Percentiles rank a stretch among this genome's conserved stretches.
Conservation (phyloP, 2,888 invertebrate genomes). For the Cheilosia impressa region DNA sequence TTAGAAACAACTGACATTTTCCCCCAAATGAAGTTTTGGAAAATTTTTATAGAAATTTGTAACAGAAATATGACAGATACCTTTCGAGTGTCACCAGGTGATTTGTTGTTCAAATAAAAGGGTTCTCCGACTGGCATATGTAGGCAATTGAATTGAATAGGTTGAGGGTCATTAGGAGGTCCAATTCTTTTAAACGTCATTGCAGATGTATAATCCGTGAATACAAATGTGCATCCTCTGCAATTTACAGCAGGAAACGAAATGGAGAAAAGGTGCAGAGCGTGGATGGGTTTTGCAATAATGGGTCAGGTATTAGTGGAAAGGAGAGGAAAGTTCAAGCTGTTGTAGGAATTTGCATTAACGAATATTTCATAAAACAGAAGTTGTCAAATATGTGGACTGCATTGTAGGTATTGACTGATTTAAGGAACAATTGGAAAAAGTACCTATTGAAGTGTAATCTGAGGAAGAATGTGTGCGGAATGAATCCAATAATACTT, state of each 20-base stretch:
- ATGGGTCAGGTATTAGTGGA: neutral
- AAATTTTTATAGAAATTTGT: conserved; percentile 18
- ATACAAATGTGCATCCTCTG: neutral
- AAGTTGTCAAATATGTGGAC: no score
- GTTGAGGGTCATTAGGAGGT: conserved; percentile 30
- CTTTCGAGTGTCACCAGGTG: conserved; percentile 56
- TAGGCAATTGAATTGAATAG: neutral
- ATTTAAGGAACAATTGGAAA: no score
- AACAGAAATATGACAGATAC: conserved; percentile 26
- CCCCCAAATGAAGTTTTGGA: conserved; percentile 10
- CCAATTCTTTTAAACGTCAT: conserved; percentile 4
- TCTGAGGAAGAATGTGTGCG: no score
- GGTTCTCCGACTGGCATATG: conserved; percentile 15
- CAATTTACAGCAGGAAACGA: neutral
- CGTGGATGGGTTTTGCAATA: neutral
- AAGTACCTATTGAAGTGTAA: no score
- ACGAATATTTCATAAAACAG: no score
- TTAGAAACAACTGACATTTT: conserved; percentile 13
- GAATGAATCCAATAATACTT: no score
- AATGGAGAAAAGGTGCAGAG: neutral
- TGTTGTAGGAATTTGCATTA: no score
- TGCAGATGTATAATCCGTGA: conserved; percentile 8
- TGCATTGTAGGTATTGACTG: no score
- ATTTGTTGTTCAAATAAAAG: conserved; percentile 61
- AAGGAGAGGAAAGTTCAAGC: neutral